These are phyloP conservation scores for Allophyes oxyacanthae DNA, from an alignment of 2,888 invertebrate genomes.

Conservation along the genomic window DNA sequence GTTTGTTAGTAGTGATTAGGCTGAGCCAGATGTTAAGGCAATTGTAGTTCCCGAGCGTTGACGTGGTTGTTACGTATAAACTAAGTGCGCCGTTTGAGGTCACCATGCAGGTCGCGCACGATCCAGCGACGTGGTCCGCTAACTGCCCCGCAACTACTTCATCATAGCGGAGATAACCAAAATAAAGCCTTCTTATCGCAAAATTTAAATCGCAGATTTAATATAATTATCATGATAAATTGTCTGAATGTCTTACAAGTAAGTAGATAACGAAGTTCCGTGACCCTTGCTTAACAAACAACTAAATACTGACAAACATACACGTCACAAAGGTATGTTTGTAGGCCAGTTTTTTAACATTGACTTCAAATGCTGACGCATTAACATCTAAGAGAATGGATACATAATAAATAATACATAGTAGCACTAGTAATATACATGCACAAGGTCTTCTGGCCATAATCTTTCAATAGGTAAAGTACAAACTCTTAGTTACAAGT, in stretches of 20 bases:
- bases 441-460: slow-evolving; percentile 28
- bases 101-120: slow-evolving; percentile 68
- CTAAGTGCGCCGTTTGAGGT: slow-evolving; percentile 66
- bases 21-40: slow-evolving; percentile 59
- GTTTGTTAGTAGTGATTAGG: slow-evolving; percentile 51
- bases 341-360: slow-evolving; percentile 20
- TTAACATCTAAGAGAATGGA: slow-evolving; percentile 33
- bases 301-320: slow-evolving; percentile 38
- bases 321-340: slow-evolving; percentile 37
- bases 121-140: slow-evolving; percentile 54
- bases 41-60: slow-evolving; percentile 59
- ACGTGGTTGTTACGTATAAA: slow-evolving; percentile 67
- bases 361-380: slow-evolving; percentile 32
- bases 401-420: slow-evolving; percentile 23
- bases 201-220: slow-evolving; percentile 38
- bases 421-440: slow-evolving; percentile 26
- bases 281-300: slow-evolving; percentile 36
- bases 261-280: slow-evolving; percentile 28
- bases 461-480: slow-evolving; percentile 13
- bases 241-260: slow-evolving; percentile 23
- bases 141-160: slow-evolving; percentile 53
- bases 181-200: slow-evolving; percentile 23
- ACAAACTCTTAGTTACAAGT: too few relatives aligned
- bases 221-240: slow-evolving; percentile 39
- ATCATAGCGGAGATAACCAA: slow-evolving; percentile 35